A percentile compares a stretch with the other conserved stretches of the same genome.
phyloP scores from a whole-genome alignment of 2,797 vertebrate genomes.

The Ibycter americanus region DNA sequence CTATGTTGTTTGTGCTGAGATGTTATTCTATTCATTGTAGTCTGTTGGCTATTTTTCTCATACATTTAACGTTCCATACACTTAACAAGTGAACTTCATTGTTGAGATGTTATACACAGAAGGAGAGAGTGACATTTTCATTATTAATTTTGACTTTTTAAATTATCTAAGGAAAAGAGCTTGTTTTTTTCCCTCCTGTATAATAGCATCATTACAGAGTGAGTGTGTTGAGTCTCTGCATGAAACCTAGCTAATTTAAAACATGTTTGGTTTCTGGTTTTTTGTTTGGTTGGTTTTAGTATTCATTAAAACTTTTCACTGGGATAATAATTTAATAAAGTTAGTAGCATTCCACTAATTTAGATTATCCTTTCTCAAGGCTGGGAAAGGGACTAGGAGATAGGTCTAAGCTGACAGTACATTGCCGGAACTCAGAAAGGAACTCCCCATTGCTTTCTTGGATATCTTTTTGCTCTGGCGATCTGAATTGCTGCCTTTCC shows the following conservation, averaged over 20 bases:
- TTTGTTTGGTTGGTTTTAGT: neutral
- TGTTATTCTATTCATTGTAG: neutral
- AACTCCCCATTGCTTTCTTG: neutral
- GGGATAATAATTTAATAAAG: conserved; percentile 16
- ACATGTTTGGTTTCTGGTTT: neutral
- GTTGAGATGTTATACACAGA: neutral
- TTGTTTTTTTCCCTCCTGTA: neutral
- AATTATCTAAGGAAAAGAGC: neutral
- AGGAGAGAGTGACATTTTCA: neutral
- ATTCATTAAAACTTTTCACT: conserved; percentile 38
- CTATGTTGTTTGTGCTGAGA: neutral
- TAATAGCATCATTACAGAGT: neutral
- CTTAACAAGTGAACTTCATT: neutral
- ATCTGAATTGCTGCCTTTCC: neutral
- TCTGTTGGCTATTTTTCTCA: neutral
- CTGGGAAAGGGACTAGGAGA: neutral
- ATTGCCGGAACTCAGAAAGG: conserved; percentile 11
- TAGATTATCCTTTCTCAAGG: neutral
- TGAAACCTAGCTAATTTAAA: conserved; percentile 17
- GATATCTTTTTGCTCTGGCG: neutral
- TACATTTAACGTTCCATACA: neutral
- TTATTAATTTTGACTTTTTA: neutral
- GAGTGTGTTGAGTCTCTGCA: neutral
- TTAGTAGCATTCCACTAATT: neutral
- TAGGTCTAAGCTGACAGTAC: conserved; percentile 3